These are phyloP conservation scores for Lampropteryx suffumata DNA, from an alignment of 2,888 invertebrate genomes.

Conservation along the genomic window DNA sequence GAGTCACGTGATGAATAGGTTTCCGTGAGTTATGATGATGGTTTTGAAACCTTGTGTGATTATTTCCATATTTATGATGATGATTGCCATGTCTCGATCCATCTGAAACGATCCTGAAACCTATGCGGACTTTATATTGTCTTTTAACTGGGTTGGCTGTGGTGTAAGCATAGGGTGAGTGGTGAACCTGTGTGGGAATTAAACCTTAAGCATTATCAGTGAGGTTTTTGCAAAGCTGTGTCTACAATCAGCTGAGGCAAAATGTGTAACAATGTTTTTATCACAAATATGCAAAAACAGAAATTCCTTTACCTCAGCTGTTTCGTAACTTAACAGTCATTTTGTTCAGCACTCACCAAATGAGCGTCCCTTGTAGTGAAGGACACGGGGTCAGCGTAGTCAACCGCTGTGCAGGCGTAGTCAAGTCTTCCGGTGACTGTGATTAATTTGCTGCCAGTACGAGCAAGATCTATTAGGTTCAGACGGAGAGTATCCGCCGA, in stretches of 20 bases:
- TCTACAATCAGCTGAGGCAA: conserved; percentile 21
- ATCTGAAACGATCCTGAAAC: conserved; percentile 24
- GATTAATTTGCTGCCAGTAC: conserved; percentile 91
- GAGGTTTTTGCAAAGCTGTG: conserved; percentile 15
- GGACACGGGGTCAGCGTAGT: conserved; percentile 94
- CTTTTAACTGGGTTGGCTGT: conserved; percentile 20
- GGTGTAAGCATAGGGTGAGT: conserved; percentile 13
- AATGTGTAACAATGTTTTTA: not conserved
- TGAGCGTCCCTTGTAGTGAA: conserved; percentile 96
- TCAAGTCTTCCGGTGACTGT: conserved; percentile 92
- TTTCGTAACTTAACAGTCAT: conserved; percentile 21
- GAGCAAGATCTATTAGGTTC: conserved; percentile 94
- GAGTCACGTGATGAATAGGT: not conserved
- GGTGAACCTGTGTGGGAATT: conserved; percentile 26
- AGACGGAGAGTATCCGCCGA: conserved; percentile 93
- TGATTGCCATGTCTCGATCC: conserved; percentile 12
- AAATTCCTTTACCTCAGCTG: conserved; percentile 16
- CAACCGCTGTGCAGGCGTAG: conserved; percentile 93
- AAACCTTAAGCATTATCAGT: conserved; percentile 27
- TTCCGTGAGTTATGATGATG: not conserved
- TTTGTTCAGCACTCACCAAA: conserved; percentile 85
- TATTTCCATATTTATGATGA: conserved; percentile 7
- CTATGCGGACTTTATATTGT: conserved; percentile 20
- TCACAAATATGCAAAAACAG: not conserved
- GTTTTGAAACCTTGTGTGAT: conserved; percentile 1